These are phyloP conservation scores for Sarcophaga carnaria DNA, from an alignment of 2,888 invertebrate genomes.

Conservation along the genomic window DNA sequence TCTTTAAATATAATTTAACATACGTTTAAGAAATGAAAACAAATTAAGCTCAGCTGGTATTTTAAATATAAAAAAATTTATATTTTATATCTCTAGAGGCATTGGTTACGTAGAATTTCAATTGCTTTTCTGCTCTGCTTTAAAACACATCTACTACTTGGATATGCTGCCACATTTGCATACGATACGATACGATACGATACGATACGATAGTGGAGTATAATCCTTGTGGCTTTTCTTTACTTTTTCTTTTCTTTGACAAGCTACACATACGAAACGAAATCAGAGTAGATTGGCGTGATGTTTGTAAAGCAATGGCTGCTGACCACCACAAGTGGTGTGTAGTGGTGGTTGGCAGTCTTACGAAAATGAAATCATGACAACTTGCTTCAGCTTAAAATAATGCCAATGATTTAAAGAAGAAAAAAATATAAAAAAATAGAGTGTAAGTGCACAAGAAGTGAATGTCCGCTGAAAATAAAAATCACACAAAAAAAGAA, in stretches of 20 bases:
- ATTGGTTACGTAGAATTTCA: slow-evolving; percentile 62
- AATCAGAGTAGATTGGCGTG: slow-evolving; percentile 35
- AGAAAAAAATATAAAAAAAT: neutral
- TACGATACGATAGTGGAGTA: neutral
- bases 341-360: slow-evolving; percentile 18
- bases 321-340: neutral
- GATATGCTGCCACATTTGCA: neutral
- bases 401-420: slow-evolving; percentile 13
- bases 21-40: too few species aligned
- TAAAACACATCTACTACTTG: slow-evolving; percentile 1
- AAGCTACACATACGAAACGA: slow-evolving; percentile 24
- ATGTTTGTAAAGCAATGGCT: neutral
- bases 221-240: slow-evolving; percentile 55
- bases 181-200: neutral
- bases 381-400: slow-evolving; percentile 58
- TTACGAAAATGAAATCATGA: slow-evolving; percentile 61
- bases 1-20: too few species aligned
- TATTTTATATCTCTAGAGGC: slow-evolving; percentile 61
- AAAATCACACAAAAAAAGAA: slow-evolving; percentile 50
- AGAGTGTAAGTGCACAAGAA: slow-evolving; percentile 59
- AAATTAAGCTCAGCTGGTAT: neutral
- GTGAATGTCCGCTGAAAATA: slow-evolving; percentile 63
- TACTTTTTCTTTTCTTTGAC: neutral
- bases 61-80: slow-evolving; percentile 40
- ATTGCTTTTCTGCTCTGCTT: neutral